Percentiles rank a stretch among this genome's conserved stretches.
These are phyloP conservation scores for Ceuthmochares aereus DNA, from an alignment of 2,113 vertebrate genomes.

Conservation along the genomic window DNA sequence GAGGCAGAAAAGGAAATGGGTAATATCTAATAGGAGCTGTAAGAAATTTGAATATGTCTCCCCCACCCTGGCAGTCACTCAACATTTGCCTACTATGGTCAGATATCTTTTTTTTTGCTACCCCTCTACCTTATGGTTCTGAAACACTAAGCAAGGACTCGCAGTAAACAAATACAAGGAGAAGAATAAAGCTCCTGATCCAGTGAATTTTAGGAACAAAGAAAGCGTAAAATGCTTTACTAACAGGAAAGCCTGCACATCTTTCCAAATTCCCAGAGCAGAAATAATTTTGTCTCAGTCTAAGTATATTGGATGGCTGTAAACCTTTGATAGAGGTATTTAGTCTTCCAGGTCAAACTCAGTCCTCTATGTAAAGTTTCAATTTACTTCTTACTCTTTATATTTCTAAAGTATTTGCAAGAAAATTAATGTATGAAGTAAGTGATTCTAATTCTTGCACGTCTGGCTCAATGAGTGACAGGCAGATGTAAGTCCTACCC, in stretches of 20 bases:
- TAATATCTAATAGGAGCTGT: conserved; percentile 73
- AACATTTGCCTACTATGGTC: conserved; percentile 63
- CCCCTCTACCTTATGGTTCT: conserved; percentile 42
- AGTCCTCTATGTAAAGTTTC: conserved; percentile 2
- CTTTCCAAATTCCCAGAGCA: conserved; percentile 38
- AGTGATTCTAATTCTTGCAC: not conserved
- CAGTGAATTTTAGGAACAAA: conserved; percentile 71
- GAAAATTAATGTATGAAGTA: not conserved
- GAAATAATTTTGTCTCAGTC: conserved; percentile 63
- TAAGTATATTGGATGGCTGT: conserved; percentile 24
- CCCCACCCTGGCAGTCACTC: conserved; percentile 25
- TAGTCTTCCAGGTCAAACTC: conserved; percentile 30
- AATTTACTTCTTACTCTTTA: not conserved
- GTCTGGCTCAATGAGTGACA: not conserved
- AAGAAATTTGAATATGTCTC: conserved; percentile 77
- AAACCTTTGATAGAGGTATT: conserved; percentile 42
- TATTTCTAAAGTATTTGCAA: not conserved
- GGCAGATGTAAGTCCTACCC: not conserved
- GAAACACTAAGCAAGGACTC: conserved; percentile 54
- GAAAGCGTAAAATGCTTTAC: conserved; percentile 56
- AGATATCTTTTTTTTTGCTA: conserved; percentile 27
- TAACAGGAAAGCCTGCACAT: conserved; percentile 36
- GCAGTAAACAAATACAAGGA: conserved; percentile 57
- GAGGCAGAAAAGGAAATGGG: conserved; percentile 64
- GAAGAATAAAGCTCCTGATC: conserved; percentile 56